Evolutionary conservation across 2,797 vertebrate genomes (phyloP).

Genomic region (Lemur catta): DNA sequence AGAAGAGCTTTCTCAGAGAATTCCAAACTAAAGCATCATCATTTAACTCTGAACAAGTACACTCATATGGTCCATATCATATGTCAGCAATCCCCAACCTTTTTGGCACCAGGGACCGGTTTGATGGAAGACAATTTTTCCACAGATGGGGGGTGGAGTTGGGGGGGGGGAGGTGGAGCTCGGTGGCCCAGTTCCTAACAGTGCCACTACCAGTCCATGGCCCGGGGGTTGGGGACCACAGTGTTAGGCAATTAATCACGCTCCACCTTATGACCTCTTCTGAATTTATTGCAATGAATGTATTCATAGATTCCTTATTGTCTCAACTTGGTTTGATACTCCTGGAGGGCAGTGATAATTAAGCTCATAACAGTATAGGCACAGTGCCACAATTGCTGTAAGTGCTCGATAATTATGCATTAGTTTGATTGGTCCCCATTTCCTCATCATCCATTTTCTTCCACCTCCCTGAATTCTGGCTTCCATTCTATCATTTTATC

Average conservation of each 20-base stretch:
- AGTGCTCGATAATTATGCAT: neutral
- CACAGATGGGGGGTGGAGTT: no score
- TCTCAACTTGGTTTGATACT: neutral
- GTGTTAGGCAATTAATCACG: neutral
- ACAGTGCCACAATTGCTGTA: neutral
- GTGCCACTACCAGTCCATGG: no score
- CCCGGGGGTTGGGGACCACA: no score
- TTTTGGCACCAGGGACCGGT: no score
- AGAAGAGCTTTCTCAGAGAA: neutral
- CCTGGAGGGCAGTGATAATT: neutral
- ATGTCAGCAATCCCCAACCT: no score
- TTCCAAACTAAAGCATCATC: neutral
- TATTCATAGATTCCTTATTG: neutral
- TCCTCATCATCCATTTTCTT: neutral
- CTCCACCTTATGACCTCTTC: neutral
- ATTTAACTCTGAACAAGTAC: neutral
- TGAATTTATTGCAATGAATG: neutral
- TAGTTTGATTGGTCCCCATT: neutral
- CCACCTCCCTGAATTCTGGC: neutral
- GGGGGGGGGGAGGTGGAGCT: no score
- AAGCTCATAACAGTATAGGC: neutral
- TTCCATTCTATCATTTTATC: neutral
- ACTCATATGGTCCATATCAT: neutral
- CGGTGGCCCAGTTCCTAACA: no score
- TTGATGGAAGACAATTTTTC: no score